A percentile compares a stretch with the other conserved stretches of the same genome.
Conservation (phyloP, 2,113 vertebrate species). For the Myotis brandtii region DNA sequence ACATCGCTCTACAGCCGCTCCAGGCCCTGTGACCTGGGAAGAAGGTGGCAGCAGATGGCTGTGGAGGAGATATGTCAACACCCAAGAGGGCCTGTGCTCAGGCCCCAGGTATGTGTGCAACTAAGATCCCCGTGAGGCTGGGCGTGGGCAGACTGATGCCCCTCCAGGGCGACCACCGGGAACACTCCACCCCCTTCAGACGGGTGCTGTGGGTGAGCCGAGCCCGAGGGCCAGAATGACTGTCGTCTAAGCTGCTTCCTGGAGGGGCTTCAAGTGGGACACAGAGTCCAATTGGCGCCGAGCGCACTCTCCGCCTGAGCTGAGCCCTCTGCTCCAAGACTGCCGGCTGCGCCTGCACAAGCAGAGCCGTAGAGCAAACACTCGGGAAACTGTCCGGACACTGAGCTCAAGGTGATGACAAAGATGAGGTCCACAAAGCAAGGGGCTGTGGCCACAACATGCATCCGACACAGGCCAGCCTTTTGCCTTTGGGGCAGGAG, state of each 20-base stretch:
- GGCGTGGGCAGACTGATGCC: not conserved
- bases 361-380: not conserved
- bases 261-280: accelerated
- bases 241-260: not conserved
- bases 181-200: accelerated
- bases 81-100: not conserved
- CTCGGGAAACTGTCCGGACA: not conserved
- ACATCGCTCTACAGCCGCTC: not conserved
- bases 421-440: not conserved
- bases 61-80: not conserved
- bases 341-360: not conserved
- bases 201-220: not conserved
- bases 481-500: not conserved
- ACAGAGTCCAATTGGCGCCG: not conserved
- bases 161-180: accelerated
- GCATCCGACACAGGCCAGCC: accelerated
- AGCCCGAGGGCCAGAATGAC: not conserved
- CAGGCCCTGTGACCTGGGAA: not conserved
- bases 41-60: not conserved
- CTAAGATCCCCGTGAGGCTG: not conserved
- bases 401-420: accelerated
- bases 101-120: not conserved
- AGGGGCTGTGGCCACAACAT: accelerated
- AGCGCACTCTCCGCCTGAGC: accelerated
- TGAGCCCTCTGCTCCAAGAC: not conserved